Percentiles rank a stretch among this genome's conserved stretches.
These are phyloP conservation scores for Engraulis encrasicolus DNA, from an alignment of 2,113 vertebrate genomes.

Conservation along the genomic window DNA sequence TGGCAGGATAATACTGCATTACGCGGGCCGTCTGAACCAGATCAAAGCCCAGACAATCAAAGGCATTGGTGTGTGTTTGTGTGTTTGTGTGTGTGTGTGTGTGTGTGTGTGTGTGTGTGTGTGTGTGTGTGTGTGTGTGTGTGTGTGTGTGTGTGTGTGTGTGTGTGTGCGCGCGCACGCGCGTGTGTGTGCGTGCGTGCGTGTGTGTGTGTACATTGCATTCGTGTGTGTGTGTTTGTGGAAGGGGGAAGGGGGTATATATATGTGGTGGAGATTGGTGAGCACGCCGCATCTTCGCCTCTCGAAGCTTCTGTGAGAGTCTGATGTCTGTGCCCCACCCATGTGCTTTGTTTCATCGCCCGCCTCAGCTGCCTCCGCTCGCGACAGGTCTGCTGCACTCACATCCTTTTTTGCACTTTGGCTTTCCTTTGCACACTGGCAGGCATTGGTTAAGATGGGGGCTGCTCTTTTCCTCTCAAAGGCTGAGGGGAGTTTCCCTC, in stretches of 20 bases:
- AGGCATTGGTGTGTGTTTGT: too few species aligned
- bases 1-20: slow-evolving; percentile 69
- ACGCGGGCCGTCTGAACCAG: slow-evolving; percentile 69
- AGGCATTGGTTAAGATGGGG: too few species aligned
- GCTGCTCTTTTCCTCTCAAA: neutral
- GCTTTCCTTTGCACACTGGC: neutral
- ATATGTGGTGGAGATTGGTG: neutral
- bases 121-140: too few species aligned
- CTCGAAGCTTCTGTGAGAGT: slow-evolving; percentile 73
- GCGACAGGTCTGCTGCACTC: neutral
- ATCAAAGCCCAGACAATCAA: slow-evolving; percentile 76
- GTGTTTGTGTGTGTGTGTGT: slow-evolving; percentile 65
- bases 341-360: slow-evolving; percentile 48
- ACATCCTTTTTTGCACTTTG: neutral
- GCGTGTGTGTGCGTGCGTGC: too few species aligned
- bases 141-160: too few species aligned
- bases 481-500: neutral
- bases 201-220: too few species aligned
- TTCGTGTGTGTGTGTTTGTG: too few species aligned
- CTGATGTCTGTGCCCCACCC: slow-evolving; percentile 49
- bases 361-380: slow-evolving; percentile 40
- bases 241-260: too few species aligned
- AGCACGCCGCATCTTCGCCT: slow-evolving; percentile 25
- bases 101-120: neutral
- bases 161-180: too few species aligned